Evolutionary conservation across 2,113 vertebrate genomes (phyloP).

Genomic region (Malaclemys terrapin): DNA sequence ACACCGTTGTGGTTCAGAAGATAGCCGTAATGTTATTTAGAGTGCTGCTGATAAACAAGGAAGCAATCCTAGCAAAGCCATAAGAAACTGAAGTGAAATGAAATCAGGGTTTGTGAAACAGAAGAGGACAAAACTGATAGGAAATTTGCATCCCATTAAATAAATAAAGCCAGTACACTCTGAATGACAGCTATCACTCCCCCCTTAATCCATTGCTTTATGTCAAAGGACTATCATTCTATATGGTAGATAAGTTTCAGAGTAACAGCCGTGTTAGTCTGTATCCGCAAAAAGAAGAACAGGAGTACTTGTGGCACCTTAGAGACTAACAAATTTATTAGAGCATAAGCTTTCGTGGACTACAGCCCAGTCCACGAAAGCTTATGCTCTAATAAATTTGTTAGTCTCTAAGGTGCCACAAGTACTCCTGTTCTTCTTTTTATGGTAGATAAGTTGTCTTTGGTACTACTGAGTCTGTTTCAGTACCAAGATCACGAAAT

Average conservation of each 20-base stretch:
- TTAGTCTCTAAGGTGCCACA: no score
- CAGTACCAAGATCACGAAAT: neutral
- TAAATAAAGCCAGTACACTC: neutral
- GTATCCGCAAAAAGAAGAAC: no score
- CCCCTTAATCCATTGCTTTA: neutral
- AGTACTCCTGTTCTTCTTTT: no score
- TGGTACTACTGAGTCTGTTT: neutral
- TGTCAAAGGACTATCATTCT: neutral
- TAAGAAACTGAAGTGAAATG: neutral
- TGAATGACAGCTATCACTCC: neutral
- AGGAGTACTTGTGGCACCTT: no score
- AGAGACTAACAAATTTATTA: no score
- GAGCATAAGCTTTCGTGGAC: no score
- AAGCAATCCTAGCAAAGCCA: neutral
- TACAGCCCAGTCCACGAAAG: no score
- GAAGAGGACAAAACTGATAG: neutral
- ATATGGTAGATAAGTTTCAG: neutral
- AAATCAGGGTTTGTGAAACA: neutral
- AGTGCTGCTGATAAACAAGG: no score
- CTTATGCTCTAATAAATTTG: no score
- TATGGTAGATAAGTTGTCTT: neutral
- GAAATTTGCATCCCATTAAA: neutral
- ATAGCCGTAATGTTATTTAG: neutral
- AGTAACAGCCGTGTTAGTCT: no score
- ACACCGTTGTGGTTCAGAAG: no score